Base-by-base conservation (phyloP, 2,888 invertebrate genomes). In the Myopa tessellatipennis region DNA sequence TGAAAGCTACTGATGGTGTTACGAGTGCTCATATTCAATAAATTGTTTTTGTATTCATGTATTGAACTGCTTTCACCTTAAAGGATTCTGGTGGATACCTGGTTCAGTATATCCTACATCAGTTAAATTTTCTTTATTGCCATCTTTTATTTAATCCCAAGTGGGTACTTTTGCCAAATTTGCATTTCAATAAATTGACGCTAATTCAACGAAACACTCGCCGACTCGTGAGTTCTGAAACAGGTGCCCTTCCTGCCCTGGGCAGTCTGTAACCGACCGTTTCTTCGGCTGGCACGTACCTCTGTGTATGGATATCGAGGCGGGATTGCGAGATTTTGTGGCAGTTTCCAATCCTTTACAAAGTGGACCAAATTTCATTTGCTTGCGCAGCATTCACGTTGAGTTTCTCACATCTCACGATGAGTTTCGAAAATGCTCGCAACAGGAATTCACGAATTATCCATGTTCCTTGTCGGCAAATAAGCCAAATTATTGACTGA, bases 401-500 rank as follows among this genome's bases (percentile, higher is more conserved):
- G 26, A 26, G 26, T 73, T 73, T 73, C 52, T 73, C 36, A 60
- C 63, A 63, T 26, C 34, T 50, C 61, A 63, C 50, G 50, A 8
- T 14, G 55, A 55, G 52, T 18, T 52, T 26, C 26, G 34, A 52
- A 70, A 70, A 14, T 38, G 61, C 61, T 34, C 38, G 26, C 70
- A 34, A 63, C 26, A 73, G 61, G 45, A 40, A 45, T 65, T 74
- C 65, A 52, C 68, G 45, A 68, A 69, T 69, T 68, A 45, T 65
- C 16, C 63, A 4, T 65, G 45, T 71, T 38, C 36, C 34, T 52
- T 34, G 6, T 34, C 60, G 26, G 34, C 60, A 69, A 75, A 75
- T 75, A 75, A 75, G 68, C 75, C 60, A 69, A 75, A 75, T 75
- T 75, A 75, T 69, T 75, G 75, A 75, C 68, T 68, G 58, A 55